phyloP scores from a whole-genome alignment of 2,888 invertebrate genomes.

The Cryptocephalus moraei region DNA sequence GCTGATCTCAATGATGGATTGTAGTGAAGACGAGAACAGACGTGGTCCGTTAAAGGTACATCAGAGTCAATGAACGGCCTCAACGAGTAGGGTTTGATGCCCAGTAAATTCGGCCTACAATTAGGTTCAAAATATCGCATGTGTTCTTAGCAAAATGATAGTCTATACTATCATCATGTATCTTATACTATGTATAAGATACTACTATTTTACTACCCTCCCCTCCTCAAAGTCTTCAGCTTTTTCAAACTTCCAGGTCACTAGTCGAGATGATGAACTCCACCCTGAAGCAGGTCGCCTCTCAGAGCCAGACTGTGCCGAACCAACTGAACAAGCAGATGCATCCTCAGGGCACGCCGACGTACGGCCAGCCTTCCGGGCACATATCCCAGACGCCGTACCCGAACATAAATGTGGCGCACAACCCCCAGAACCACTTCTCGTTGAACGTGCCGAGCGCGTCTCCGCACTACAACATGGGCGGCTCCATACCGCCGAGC shows the following conservation, averaged over 20 bases:
- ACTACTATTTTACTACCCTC: too few relatives aligned
- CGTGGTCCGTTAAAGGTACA: too few relatives aligned
- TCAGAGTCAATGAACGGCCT: too few relatives aligned
- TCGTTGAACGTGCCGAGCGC: constrained; percentile 19
- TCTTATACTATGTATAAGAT: too few relatives aligned
- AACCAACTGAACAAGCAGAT: constrained; percentile 25
- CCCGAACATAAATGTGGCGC: constrained; percentile 22
- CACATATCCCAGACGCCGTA: constrained; percentile 27
- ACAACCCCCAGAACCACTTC: constrained; percentile 26
- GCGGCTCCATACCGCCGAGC: constrained; percentile 24
- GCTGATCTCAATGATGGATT: too few relatives aligned
- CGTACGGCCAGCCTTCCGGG: constrained; percentile 25
- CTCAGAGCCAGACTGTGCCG: constrained; percentile 32
- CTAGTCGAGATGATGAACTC: constrained; percentile 44
- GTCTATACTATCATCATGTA: too few relatives aligned
- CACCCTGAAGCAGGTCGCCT: constrained; percentile 47
- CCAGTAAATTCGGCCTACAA: too few relatives aligned
- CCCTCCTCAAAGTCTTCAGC: too few relatives aligned
- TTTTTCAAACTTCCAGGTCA: neutral
- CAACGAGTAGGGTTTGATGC: too few relatives aligned
- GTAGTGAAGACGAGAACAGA: too few relatives aligned
- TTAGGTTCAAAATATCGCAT: too few relatives aligned
- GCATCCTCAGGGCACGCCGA: constrained; percentile 29
- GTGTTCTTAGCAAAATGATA: too few relatives aligned
- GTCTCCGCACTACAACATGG: constrained; percentile 22